Percentiles rank a stretch among this genome's conserved stretches.
phyloP scores from a whole-genome alignment of 2,888 invertebrate species.

The Dimorphilus gyrociliatus region DNA sequence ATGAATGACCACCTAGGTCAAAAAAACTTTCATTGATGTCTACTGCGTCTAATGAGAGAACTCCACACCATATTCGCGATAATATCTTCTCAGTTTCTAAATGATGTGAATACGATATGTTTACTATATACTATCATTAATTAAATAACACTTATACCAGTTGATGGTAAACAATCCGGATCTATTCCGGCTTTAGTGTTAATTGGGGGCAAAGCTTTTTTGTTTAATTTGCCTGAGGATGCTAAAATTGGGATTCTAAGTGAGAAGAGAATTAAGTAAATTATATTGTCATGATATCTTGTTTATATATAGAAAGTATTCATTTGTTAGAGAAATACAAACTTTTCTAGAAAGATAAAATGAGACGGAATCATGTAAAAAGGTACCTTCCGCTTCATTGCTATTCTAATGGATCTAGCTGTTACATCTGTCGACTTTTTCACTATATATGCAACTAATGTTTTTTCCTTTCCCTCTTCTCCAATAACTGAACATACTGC shows the following conservation, averaged over 20 bases:
- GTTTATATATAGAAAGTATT: constrained; percentile 1
- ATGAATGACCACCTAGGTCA: constrained; percentile 39
- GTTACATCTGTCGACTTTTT: constrained; percentile 18
- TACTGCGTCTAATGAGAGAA: constrained; percentile 26
- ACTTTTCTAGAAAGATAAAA: constrained; percentile 32
- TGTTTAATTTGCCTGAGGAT: constrained; percentile 37
- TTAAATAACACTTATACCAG: too few relatives aligned
- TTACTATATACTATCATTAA: too few relatives aligned
- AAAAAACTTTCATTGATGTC: constrained; percentile 39
- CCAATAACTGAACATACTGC: constrained; percentile 35
- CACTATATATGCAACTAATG: constrained; percentile 37
- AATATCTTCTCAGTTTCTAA: constrained; percentile 29
- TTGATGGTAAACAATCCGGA: constrained; percentile 28
- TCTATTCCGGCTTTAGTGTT: constrained; percentile 21
- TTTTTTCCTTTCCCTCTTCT: constrained; percentile 38
- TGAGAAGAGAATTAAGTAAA: background rate
- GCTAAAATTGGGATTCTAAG: constrained; percentile 35
- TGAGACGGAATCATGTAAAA: constrained; percentile 40
- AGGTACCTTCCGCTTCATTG: constrained; percentile 33
- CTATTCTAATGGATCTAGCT: constrained; percentile 31
- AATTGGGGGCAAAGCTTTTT: constrained; percentile 31
- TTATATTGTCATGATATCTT: background rate
- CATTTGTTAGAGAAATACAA: background rate
- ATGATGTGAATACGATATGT: too few relatives aligned
- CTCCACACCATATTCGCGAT: constrained; percentile 30